Evolutionary conservation across 2,113 vertebrate genomes (phyloP).

Genomic region (Takifugu bimaculatus): DNA sequence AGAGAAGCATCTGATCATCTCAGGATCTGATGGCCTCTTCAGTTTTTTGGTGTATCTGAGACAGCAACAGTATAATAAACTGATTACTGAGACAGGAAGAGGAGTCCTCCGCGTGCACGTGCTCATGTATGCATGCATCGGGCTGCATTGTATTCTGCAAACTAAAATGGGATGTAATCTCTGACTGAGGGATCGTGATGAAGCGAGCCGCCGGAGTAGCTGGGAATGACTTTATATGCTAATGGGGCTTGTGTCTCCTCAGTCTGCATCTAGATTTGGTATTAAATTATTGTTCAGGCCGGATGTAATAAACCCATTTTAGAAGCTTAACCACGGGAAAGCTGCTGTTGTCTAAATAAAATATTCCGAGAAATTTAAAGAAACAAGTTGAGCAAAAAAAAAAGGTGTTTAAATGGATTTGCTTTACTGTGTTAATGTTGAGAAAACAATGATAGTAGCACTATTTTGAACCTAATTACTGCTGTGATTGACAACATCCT

Average conservation of each 20-base stretch:
- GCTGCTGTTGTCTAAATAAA: slow-evolving; percentile 36
- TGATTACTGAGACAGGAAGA: slow-evolving; percentile 35
- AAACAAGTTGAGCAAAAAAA: background rate
- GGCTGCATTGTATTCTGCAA: background rate
- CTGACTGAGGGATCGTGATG: slow-evolving; percentile 36
- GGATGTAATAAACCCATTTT: slow-evolving; percentile 16
- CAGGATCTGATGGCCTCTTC: slow-evolving; percentile 47
- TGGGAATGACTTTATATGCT: slow-evolving; percentile 41
- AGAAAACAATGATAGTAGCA: background rate
- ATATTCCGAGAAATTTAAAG: background rate
- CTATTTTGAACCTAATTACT: slow-evolving; percentile 6
- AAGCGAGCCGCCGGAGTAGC: slow-evolving; percentile 19
- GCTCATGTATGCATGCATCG: slow-evolving; percentile 15
- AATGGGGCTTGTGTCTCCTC: slow-evolving; percentile 21
- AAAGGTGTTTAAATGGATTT: background rate
- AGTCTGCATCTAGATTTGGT: slow-evolving; percentile 19
- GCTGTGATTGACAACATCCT: background rate
- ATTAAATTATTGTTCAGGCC: slow-evolving; percentile 16
- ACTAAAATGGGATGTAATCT: slow-evolving; percentile 23
- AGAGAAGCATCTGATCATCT: slow-evolving; percentile 36
- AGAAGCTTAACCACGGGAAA: slow-evolving; percentile 16
- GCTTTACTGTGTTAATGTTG: background rate
- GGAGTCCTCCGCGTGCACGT: slow-evolving; percentile 3
- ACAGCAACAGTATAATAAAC: slow-evolving; percentile 33
- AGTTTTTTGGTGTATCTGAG: slow-evolving; percentile 33